These are phyloP conservation scores for Anoplolepis gracilipes DNA, from an alignment of 1,140 invertebrate species.

Conservation along the genomic window DNA sequence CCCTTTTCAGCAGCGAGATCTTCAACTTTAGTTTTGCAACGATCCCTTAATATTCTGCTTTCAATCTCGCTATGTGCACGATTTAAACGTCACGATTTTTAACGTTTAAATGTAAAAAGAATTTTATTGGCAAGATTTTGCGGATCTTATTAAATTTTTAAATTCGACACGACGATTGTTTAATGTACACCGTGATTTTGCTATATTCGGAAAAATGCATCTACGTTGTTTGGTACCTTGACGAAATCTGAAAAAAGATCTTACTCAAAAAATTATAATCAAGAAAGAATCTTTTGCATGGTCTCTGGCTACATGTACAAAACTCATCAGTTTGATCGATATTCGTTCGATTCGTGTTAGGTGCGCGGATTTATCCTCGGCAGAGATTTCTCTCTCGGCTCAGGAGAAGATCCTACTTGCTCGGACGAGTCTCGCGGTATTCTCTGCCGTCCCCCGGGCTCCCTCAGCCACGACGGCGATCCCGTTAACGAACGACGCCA, in stretches of 20 bases:
- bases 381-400: constrained; percentile 27
- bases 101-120: background rate
- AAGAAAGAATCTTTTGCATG: too few relatives aligned
- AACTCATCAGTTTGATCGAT: too few relatives aligned
- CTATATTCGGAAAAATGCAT: too few relatives aligned
- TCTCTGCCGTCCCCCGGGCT: constrained; percentile 59
- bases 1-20: background rate
- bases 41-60: background rate
- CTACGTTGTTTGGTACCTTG: too few relatives aligned
- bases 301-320: too few relatives aligned
- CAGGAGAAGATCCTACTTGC: constrained; percentile 49
- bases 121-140: background rate
- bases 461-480: constrained; percentile 60
- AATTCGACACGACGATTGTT: too few relatives aligned
- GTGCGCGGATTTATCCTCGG: constrained; percentile 36
- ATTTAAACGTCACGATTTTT: background rate
- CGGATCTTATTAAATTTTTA: too few relatives aligned
- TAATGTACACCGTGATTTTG: too few relatives aligned
- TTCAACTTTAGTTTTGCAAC: constrained; percentile 1
- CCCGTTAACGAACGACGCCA: constrained; percentile 77
- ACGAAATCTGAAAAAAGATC: too few relatives aligned
- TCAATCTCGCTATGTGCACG: constrained; percentile 1
- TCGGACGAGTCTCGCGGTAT: constrained; percentile 56
- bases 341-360: background rate
- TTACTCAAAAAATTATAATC: too few relatives aligned